Conservation (phyloP, 2,888 invertebrate species). For the Salpingus planirostris region DNA sequence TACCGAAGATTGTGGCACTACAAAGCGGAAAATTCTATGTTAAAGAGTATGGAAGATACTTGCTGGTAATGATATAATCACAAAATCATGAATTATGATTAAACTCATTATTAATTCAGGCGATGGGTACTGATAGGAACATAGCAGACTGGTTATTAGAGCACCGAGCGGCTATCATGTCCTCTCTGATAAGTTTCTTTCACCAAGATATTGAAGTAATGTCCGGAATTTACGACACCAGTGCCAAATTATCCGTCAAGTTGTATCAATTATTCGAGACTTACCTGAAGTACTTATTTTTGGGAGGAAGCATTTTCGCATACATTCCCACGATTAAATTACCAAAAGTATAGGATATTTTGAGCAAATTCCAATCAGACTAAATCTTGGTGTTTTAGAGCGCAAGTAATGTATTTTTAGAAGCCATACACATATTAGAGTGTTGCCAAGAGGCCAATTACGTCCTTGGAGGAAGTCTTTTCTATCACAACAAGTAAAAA, state of each 20-base stretch:
- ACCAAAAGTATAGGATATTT: slow-evolving; percentile 79
- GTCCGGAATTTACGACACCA: slow-evolving; percentile 45
- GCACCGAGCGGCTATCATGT: slow-evolving; percentile 67
- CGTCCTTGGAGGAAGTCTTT: slow-evolving; percentile 74
- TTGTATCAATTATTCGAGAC: slow-evolving; percentile 81
- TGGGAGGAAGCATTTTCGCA: slow-evolving; percentile 76
- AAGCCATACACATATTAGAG: slow-evolving; percentile 78
- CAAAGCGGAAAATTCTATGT: slow-evolving; percentile 86
- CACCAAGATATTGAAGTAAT: slow-evolving; percentile 75
- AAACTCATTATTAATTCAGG: slow-evolving; percentile 45
- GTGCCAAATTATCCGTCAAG: slow-evolving; percentile 58
- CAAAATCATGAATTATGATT: slow-evolving; percentile 1
- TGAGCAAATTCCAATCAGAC: too few relatives aligned
- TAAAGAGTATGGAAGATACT: slow-evolving; percentile 71
- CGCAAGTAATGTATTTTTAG: slow-evolving; percentile 77
- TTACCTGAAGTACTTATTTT: slow-evolving; percentile 78
- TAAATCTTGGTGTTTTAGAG: slow-evolving; percentile 49
- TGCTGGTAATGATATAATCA: too few relatives aligned
- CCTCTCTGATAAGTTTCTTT: slow-evolving; percentile 71
- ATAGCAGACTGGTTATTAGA: slow-evolving; percentile 75
- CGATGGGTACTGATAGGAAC: slow-evolving; percentile 79
- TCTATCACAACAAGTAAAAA: slow-evolving; percentile 78
- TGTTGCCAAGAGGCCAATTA: slow-evolving; percentile 71
- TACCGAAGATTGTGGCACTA: slow-evolving; percentile 69
- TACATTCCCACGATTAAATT: slow-evolving; percentile 71